Percentiles rank a stretch among this genome's conserved stretches.
phyloP scores from a whole-genome alignment of 2,113 vertebrate species.

The Aphyosemion australe region DNA sequence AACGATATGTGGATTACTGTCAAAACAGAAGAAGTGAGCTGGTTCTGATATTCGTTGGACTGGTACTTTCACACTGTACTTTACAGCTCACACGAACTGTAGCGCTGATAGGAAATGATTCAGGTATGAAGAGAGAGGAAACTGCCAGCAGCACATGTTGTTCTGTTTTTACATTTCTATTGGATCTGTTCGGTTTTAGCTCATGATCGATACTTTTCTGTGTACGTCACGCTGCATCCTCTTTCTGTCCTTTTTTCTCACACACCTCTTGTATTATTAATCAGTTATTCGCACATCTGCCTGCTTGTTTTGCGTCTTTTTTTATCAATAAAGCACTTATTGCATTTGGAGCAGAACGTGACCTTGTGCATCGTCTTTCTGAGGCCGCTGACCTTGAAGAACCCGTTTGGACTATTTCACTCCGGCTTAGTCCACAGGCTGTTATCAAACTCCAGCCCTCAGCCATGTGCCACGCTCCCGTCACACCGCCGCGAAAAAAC shows the following conservation, averaged over 20 bases:
- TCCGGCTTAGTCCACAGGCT: constrained; percentile 58
- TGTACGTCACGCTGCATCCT: constrained; percentile 28
- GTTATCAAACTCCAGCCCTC: constrained; percentile 66
- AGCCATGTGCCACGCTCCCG: constrained; percentile 67
- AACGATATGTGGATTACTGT: constrained; percentile 48
- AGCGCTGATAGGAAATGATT: constrained; percentile 55
- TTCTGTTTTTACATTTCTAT: constrained; percentile 69
- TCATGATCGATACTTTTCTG: constrained; percentile 66
- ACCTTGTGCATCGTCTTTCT: constrained; percentile 83
- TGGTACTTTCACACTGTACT: constrained; percentile 53
- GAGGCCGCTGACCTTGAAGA: constrained; percentile 83
- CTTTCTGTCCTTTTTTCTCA: constrained; percentile 39
- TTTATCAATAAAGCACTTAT: constrained; percentile 93
- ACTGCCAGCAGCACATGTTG: constrained; percentile 64
- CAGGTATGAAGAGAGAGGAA: constrained; percentile 38
- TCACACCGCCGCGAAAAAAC: constrained; percentile 62
- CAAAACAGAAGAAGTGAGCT: constrained; percentile 53
- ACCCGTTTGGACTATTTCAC: constrained; percentile 77
- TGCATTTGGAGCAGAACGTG: constrained; percentile 87
- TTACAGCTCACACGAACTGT: constrained; percentile 40
- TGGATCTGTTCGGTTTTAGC: constrained; percentile 71
- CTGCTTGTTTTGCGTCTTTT: constrained; percentile 73
- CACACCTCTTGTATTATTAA: constrained; percentile 82
- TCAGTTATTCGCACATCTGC: constrained; percentile 77
- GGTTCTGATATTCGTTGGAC: constrained; percentile 42